Evolutionary conservation across 2,888 invertebrate genomes (phyloP), one percentile per base, ranked within the genome.

Genomic region (Rhagonycha lutea): DNA sequence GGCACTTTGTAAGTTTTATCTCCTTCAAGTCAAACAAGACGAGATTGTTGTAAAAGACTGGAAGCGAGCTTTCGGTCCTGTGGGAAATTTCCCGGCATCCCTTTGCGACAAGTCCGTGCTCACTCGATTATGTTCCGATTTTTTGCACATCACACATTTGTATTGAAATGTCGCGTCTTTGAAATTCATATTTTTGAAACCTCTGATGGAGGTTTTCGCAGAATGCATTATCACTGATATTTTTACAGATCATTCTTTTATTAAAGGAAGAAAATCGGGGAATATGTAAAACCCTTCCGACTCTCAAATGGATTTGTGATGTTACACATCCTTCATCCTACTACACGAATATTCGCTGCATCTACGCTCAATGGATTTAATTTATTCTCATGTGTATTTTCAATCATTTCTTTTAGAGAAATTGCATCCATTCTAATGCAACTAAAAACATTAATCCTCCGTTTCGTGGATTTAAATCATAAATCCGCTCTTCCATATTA

Each of bases 31-130:
- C 78, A 80, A 81, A 78, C 77, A 79, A 79, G 76, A 69, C 70
- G 73, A 73, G 75, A 71, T 78, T 65, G 71, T 79, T 76, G 78
- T 79, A 77, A 77, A 80, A 79, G 73, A 76, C 76, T 78, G 62
- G 68, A 69, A 74, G 73, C 74, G 79, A 63, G 62, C 69, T 32
- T 28, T 69, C 47, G 71, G 75, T 72, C 82, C 79, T 72, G 26
- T 76, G 82, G 82, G 82, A 82, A 82, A 82, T 82, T 79, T 82
- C 75, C 70, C 79, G 73, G 74, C 69, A 79, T 79, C 81, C 78
- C 82, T 68, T 23, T 69, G 79, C 76, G 81, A 76, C 78, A 78
- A 79, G 77, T 79, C 75, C 78, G 80, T 74, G 73, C 80, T 78
- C 78, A 80, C 80, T 80, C 81, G 82, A 80, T 82, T 82, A 81